Evolutionary conservation across 1,140 invertebrate species (phyloP), one percentile per base, ranked within the genome.

Genomic region (Reticulitermes speratus): DNA sequence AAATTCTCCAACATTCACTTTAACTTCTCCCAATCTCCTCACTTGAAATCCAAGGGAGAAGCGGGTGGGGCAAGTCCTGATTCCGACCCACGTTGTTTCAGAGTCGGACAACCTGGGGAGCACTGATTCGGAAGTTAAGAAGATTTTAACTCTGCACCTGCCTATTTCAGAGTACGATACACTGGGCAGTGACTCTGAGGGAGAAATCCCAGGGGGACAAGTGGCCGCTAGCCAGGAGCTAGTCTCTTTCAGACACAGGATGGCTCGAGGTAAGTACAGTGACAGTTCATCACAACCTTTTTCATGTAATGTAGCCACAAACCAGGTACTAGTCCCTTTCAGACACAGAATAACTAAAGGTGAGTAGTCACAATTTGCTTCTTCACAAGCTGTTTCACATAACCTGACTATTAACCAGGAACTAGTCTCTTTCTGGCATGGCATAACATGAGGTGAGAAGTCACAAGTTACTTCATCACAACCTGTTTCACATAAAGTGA

Each of bases 121-220:
- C 90, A 96, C 95, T 92, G 95, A 96, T 93, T 96, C 95, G 90
- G 95, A 96, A 92, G 95, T 96, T 92, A 96, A 96, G 94, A 96
- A 96, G 94, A 96, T 96, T 94, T 91, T 96, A 94, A 96, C 95
- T 89, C 94, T 96, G 91, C 95, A 96, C 94, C 95, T 96, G 93
- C 95, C 95, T 92, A 96, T 96, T 95, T 96, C 95, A 94, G 95
- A 96, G 92, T 96, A 96, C 92, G 95, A 96, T 91, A 95, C 95
- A 87, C 93, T 95, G 87, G 95, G 94, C 86, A 94, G 94, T 89
- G 95, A 96, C 90, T 95, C 95, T 83, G 95, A 95, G 90, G 95
- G 94, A 89, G 94, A 95, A 90, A 92, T 90, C 88, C 88, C 91
- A 88, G 88, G 88, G 30, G 88, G 87, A 48, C 88, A 87, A 55